A percentile compares a stretch with the other conserved stretches of the same genome.
These are phyloP conservation scores for Microtus richardsoni DNA, from an alignment of 2,113 vertebrate species.

Conservation along the genomic window DNA sequence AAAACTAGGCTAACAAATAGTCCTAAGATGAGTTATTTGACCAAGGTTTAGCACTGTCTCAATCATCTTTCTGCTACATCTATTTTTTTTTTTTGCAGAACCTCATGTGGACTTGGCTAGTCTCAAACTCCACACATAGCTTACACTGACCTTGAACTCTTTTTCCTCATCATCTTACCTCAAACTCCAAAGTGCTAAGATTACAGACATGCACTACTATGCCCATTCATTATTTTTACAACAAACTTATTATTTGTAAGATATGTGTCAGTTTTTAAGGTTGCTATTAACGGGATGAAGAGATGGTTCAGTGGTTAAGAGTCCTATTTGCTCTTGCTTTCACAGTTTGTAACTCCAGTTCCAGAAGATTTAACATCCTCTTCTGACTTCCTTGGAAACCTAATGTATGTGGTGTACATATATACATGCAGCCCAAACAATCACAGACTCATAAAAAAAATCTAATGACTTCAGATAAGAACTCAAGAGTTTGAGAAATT, in stretches of 20 bases:
- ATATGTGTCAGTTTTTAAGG: not conserved
- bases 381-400: not conserved
- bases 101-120: not conserved
- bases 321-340: not conserved
- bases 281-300: not conserved
- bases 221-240: not conserved
- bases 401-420: not conserved
- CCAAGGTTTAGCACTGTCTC: not conserved
- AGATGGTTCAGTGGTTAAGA: not conserved
- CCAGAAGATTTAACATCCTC: not conserved
- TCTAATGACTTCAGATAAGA: constrained; percentile 13
- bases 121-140: not conserved
- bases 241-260: not conserved
- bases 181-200: not conserved
- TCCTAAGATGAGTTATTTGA: not conserved
- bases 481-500: constrained; percentile 1
- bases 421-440: not conserved
- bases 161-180: not conserved
- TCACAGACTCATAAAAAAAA: not conserved
- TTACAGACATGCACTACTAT: not conserved
- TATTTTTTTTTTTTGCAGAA: not conserved
- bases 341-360: not conserved
- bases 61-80: not conserved
- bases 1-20: not conserved
- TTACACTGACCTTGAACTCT: not conserved